Evolutionary conservation across 2,888 invertebrate species (phyloP), one percentile per base, ranked within the genome.

Genomic region (Melitaea athalia): DNA sequence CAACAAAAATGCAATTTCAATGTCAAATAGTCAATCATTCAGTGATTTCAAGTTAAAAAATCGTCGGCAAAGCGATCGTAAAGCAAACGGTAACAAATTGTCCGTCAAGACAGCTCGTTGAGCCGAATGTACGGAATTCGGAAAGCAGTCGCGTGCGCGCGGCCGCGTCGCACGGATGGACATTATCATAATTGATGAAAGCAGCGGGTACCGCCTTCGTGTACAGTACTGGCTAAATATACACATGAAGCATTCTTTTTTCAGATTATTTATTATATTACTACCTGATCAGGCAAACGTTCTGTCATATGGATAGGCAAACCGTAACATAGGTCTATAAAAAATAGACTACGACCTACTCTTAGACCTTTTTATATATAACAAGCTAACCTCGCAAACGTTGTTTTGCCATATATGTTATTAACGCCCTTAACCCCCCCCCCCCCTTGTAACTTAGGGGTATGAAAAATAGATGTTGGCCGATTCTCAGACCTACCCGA

Each of bases 161-260:
- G 73, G 77, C 78, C 76, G 55, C 55, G 72, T 63, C 72, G 74
- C 73, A 68, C 69, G 67, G 74, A 71, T 63, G 60, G 62, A 65
- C 77, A 91, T 91, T 89, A 89, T 84, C 89, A 89, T 92, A 91
- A 92, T 92, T 91, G 88, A 88, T 87, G 91, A 91, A 92, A 92
- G 90, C 87, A 85, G 85, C 71, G 75, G 24, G 75, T 73, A 78
- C 76, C 77, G 78, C 79, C 80, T 76, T 69, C 64, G 55, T 50
- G 60, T 63, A 8, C 59, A 59, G 49, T 67, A 52, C 53, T 4
- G 17, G 11, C 7, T 12, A 59, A 15, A 49, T 14, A 38, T 59
- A n/a, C 5, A 42, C 42, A 50, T 45, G 15, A 62, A 62, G 2
- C 10, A 14, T 55, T 55, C n/a, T 8, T 38, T 3, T 38, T 38